phyloP scores from a whole-genome alignment of 2,113 vertebrate genomes.

The Eubucco bourcierii region DNA sequence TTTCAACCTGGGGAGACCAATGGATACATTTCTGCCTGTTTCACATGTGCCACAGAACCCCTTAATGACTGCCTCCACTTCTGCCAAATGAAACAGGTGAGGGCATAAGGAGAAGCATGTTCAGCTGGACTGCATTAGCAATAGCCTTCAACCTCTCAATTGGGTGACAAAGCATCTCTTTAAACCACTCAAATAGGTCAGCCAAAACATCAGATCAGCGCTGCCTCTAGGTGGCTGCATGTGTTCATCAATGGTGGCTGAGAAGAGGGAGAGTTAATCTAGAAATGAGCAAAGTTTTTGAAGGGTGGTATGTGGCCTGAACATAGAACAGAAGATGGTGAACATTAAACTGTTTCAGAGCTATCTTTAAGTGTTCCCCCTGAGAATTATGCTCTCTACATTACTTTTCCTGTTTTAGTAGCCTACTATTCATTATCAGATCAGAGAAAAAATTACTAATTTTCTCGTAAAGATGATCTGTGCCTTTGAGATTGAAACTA shows the following conservation, averaged over 20 bases:
- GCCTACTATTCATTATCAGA: background rate
- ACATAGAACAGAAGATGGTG: background rate
- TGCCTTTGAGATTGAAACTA: background rate
- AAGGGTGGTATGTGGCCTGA: background rate
- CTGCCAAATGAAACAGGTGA: background rate
- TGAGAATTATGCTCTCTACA: background rate
- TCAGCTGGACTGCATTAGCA: background rate
- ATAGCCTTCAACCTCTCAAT: background rate
- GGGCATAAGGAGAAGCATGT: background rate
- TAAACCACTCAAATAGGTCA: background rate
- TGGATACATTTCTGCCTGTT: background rate
- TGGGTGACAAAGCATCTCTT: background rate
- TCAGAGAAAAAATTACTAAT: background rate
- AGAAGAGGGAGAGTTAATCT: background rate
- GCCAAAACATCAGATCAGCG: background rate
- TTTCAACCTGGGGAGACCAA: background rate
- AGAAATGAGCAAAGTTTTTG: background rate
- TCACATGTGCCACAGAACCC: background rate
- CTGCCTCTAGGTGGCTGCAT: background rate
- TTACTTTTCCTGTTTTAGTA: background rate
- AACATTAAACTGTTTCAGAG: background rate
- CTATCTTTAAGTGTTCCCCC: background rate
- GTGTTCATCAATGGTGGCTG: background rate
- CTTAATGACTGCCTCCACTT: background rate
- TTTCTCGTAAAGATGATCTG: background rate